Percentiles rank a stretch among this genome's conserved stretches.
Conservation (phyloP, 2,888 invertebrate species). For the Acholoe squamosa region DNA sequence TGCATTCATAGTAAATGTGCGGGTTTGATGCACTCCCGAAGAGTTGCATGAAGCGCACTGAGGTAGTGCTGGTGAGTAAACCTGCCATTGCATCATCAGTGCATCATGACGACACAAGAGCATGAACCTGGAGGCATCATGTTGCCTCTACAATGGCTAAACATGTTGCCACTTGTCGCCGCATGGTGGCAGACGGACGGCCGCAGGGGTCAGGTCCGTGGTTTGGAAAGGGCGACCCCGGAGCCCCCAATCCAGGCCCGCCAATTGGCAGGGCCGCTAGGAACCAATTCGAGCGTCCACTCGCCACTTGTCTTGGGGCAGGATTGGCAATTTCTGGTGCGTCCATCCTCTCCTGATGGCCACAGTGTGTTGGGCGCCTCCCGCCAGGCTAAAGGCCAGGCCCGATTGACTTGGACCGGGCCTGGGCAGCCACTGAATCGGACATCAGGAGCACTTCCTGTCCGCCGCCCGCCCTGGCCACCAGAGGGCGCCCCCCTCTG, state of each 20-base stretch:
- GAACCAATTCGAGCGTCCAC: conserved; percentile 24
- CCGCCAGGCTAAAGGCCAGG: background rate
- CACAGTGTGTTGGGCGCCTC: background rate
- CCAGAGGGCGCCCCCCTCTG: background rate
- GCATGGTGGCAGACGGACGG: background rate
- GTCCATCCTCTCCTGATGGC: conserved; percentile 21
- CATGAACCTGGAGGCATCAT: too few species aligned
- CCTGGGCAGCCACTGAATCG: conserved; percentile 26
- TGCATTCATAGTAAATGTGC: too few species aligned
- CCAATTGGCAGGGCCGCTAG: conserved; percentile 1
- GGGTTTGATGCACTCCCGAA: too few species aligned
- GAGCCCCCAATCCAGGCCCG: background rate
- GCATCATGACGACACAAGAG: too few species aligned
- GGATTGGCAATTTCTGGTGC: conserved; percentile 51
- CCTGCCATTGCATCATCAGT: too few species aligned
- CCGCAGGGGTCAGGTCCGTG: conserved; percentile 25
- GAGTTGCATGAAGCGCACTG: too few species aligned
- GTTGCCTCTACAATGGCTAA: background rate
- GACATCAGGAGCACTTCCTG: conserved; percentile 33
- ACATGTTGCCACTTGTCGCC: conserved; percentile 11
- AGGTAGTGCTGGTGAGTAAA: too few species aligned
- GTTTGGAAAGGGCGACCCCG: background rate
- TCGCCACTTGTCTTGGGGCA: conserved; percentile 51
- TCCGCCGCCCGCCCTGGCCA: conserved; percentile 10
- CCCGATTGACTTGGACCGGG: conserved; percentile 22